Base-by-base conservation (phyloP, 2,888 invertebrate genomes). In the Callinectes sapidus region DNA sequence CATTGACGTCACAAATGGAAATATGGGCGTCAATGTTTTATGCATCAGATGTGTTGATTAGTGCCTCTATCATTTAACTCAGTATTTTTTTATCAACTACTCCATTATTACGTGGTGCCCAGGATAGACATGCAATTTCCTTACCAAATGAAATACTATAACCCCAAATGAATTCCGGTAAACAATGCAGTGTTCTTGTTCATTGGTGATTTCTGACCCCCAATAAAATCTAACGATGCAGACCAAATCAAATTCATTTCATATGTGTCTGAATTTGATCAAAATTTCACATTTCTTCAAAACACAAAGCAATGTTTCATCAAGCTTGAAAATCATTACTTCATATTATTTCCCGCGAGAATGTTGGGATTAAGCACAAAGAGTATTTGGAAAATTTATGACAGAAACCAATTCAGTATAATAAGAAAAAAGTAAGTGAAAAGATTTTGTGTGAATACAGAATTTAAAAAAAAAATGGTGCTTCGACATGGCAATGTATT, bases 1-100 rank as follows among this genome's bases (percentile, higher is more conserved):
- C 71, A 77, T 28, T 77, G 28, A 77, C n/a, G 71, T 77, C 28
- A 77, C 71, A 77, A 77, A 77, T 77, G 71, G 10, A 77, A 77
- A 77, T 39, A 77, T 6, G 3, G 71, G 28, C 71, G 5, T 13
- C 28, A 77, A 8, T 77, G 5, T 77, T 77, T 13, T 77, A 77
- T 77, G 71, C 71, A 77, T 77, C 71, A 77, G 28, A 77, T 13
- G 71, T 77, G 71, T 77, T 77, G 32, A 77, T 77, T 77, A 77
- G 71, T n/a, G 28, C 13, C n/a, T 28, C 10, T 32, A 77, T 28
- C 71, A n/a, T 28, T 77, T 77, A n/a, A 28, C 28, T 77, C 71
- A 13, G n/a, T 77, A n/a, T 32, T 77, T 77, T 13, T 77, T 77
- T 23, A 18, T 23, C 61, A 23, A 23, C 61, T 61, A 6, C 23